phyloP scores from a whole-genome alignment of 2,113 vertebrate species.

The Phainopepla nitens region DNA sequence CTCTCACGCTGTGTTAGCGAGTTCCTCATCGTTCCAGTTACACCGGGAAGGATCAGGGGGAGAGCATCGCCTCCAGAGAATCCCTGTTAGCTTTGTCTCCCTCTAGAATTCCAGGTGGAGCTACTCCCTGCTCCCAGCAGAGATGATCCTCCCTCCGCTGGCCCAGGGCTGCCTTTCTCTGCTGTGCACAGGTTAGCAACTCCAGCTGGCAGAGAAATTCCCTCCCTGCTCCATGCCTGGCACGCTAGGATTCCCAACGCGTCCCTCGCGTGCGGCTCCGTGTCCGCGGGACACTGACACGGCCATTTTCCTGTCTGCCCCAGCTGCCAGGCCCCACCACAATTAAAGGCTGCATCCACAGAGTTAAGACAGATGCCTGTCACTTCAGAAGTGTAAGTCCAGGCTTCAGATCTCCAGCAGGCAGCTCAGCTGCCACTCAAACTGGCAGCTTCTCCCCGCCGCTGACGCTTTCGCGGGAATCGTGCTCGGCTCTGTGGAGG shows the following conservation, averaged over 20 bases:
- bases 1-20: fast-evolving
- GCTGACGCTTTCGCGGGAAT: fast-evolving
- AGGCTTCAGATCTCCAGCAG: background rate
- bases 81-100: background rate
- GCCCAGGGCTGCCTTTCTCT: background rate
- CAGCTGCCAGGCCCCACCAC: background rate
- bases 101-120: fast-evolving
- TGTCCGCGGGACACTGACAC: background rate
- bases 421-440: background rate
- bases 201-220: background rate
- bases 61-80: background rate
- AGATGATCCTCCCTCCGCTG: fast-evolving
- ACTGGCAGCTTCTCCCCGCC: background rate
- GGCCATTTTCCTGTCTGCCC: background rate
- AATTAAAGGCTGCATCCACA: background rate
- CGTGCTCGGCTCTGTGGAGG: background rate
- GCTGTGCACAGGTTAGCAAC: no score
- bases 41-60: background rate
- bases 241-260: background rate
- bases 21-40: background rate
- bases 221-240: background rate
- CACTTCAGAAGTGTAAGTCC: background rate
- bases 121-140: background rate
- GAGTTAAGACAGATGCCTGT: background rate
- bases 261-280: fast-evolving